These are phyloP conservation scores for Oreochromis mossambicus DNA, from an alignment of 2,797 vertebrate genomes.

Conservation along the genomic window DNA sequence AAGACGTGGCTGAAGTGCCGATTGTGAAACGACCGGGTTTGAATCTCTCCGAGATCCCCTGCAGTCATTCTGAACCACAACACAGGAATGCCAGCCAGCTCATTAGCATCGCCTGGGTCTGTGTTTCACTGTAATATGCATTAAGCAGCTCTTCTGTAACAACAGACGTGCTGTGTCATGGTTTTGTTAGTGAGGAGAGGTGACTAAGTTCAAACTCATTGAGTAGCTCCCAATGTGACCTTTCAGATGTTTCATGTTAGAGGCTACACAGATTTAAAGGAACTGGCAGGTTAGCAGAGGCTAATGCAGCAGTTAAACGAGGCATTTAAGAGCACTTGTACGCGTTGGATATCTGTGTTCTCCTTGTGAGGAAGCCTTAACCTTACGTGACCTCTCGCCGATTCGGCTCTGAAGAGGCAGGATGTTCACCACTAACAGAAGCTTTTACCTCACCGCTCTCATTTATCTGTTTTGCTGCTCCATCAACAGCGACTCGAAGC, in stretches of 20 bases:
- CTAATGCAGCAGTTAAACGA: background rate
- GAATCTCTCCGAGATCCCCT: background rate
- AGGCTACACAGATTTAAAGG: background rate
- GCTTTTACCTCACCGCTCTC: background rate
- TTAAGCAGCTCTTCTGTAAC: background rate
- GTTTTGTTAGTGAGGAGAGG: background rate
- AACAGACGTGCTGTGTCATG: background rate
- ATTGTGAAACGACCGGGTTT: constrained; percentile 1
- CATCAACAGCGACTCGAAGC: background rate
- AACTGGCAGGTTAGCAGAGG: background rate
- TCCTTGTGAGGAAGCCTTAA: background rate
- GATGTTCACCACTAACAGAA: background rate
- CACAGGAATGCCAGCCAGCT: background rate
- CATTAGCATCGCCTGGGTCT: background rate
- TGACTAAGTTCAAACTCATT: background rate
- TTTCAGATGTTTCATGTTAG: background rate
- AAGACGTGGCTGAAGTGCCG: background rate
- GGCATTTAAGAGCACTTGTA: background rate
- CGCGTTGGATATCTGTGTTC: background rate
- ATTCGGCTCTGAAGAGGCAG: background rate
- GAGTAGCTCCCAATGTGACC: background rate
- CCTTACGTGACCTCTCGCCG: background rate
- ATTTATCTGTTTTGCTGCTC: constrained; percentile 3
- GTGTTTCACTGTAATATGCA: background rate
- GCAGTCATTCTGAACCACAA: background rate